Evolutionary conservation across 2,797 vertebrate genomes (phyloP).

Genomic region (Kryptolebias ocellatus): DNA sequence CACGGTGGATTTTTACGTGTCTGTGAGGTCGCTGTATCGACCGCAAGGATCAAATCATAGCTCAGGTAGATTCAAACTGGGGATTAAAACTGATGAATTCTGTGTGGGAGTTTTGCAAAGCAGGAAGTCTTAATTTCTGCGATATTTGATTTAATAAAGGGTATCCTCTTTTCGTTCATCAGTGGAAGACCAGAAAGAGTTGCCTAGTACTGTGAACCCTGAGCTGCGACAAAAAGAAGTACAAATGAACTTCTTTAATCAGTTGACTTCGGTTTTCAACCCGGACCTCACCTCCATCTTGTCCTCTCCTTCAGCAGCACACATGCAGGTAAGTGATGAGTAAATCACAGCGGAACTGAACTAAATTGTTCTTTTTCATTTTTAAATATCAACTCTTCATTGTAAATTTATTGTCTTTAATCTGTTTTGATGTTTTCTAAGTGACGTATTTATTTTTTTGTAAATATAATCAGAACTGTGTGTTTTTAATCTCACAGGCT

Average conservation of each 20-base stretch:
- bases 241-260: constrained; percentile 99
- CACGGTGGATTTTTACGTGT: background rate
- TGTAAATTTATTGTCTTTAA: background rate
- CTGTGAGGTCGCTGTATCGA: background rate
- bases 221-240: constrained; percentile 97
- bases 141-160: background rate
- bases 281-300: constrained; percentile 87
- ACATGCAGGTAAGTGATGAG: constrained; percentile 71
- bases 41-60: background rate
- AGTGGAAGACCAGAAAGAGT: constrained; percentile 99
- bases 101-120: no score
- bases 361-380: background rate
- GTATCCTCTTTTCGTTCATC: constrained; percentile 15
- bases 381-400: background rate
- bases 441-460: background rate
- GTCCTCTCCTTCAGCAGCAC: constrained; percentile 76
- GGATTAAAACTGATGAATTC: background rate
- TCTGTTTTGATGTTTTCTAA: background rate
- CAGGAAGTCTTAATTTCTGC: no score
- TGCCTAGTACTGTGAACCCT: constrained; percentile 90
- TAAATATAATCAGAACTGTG: background rate
- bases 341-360: background rate
- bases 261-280: constrained; percentile 96
- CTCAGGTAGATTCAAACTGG: background rate
- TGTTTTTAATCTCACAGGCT: constrained; percentile 71